Percentiles rank a stretch among this genome's conserved stretches.
Evolutionary conservation across 2,797 vertebrate species (phyloP).

Genomic region (Poecilia velifera): DNA sequence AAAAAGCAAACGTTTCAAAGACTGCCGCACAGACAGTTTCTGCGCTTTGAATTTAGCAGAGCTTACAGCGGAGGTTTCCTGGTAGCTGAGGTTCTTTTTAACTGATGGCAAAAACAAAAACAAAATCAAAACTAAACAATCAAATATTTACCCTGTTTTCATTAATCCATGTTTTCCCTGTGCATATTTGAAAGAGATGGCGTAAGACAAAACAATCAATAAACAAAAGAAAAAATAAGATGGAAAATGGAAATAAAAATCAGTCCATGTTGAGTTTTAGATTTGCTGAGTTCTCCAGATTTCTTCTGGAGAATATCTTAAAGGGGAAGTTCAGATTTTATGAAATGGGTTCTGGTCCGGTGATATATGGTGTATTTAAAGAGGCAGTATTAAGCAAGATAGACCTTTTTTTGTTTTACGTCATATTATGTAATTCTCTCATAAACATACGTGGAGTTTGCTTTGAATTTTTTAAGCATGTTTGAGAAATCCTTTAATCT

Average conservation of each 20-base stretch:
- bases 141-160: conserved; percentile 32
- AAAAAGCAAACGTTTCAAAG: conserved; percentile 37
- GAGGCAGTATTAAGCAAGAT: too few relatives aligned
- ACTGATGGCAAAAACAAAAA: conserved; percentile 24
- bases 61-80: conserved; percentile 17
- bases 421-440: too few relatives aligned
- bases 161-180: conserved; percentile 41
- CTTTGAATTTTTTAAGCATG: too few relatives aligned
- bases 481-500: too few relatives aligned
- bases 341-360: neutral
- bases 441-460: too few relatives aligned
- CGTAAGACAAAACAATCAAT: neutral
- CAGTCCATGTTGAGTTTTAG: neutral
- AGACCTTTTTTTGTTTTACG: too few relatives aligned
- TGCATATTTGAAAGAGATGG: conserved; percentile 19
- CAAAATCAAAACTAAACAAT: conserved; percentile 9
- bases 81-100: conserved; percentile 25
- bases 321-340: neutral
- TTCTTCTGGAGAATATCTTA: neutral
- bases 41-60: conserved; percentile 32
- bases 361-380: neutral
- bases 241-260: conserved; percentile 20
- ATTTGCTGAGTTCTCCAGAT: neutral
- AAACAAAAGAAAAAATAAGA: conserved; percentile 12
- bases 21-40: conserved; percentile 33